Conservation (phyloP, 2,888 invertebrate species). For the Galerucella nymphaeae region DNA sequence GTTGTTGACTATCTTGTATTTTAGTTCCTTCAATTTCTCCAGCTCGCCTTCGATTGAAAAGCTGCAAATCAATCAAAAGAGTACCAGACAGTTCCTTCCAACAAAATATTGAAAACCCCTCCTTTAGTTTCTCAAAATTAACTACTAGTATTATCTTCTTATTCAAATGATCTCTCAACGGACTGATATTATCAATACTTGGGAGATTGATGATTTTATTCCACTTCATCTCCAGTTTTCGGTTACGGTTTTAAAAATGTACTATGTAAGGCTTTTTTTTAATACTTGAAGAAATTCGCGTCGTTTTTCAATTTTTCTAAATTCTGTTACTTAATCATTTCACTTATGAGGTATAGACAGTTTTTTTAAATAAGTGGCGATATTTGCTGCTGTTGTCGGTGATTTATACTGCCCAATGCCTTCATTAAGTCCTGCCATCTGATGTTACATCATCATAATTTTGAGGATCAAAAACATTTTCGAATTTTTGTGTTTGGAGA, state of each 20-base stretch:
- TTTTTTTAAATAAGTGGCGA: too few relatives aligned
- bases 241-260: conserved; percentile 28
- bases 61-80: too few relatives aligned
- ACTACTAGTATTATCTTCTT: too few relatives aligned
- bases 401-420: conserved; percentile 24
- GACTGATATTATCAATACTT: conserved; percentile 24
- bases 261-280: conserved; percentile 28
- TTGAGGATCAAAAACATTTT: conserved; percentile 26
- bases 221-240: conserved; percentile 26
- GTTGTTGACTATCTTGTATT: too few relatives aligned
- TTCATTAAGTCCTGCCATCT: conserved; percentile 29
- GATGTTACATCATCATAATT: conserved; percentile 27
- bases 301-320: conserved; percentile 13
- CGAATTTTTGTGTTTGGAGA: conserved; percentile 21
- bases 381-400: conserved; percentile 25
- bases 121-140: too few relatives aligned
- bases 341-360: conserved; percentile 21
- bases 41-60: too few relatives aligned
- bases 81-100: too few relatives aligned
- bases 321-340: conserved; percentile 27
- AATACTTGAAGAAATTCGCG: conserved; percentile 30
- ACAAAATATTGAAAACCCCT: too few relatives aligned
- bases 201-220: conserved; percentile 27
- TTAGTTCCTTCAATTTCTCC: too few relatives aligned
- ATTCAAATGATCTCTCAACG: too few relatives aligned